Evolutionary conservation across 2,113 vertebrate genomes (phyloP).

Genomic region (Porphyrio hochstetteri): DNA sequence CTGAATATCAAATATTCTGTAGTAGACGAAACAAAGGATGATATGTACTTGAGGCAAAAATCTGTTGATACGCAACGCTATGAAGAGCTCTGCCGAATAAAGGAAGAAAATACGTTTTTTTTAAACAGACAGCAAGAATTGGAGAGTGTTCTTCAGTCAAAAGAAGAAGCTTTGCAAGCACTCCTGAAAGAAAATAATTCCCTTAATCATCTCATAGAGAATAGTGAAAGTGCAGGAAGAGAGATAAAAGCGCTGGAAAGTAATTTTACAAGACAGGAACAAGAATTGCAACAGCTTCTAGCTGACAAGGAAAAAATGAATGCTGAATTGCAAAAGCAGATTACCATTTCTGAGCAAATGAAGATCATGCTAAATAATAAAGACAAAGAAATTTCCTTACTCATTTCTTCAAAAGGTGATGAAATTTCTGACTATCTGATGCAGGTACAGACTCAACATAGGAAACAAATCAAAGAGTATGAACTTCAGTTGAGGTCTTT

Average conservation of each 20-base stretch:
- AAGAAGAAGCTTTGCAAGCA: conserved; percentile 66
- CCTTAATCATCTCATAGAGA: conserved; percentile 68
- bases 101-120: conserved; percentile 74
- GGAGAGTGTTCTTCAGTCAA: conserved; percentile 66
- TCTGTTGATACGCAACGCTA: conserved; percentile 71
- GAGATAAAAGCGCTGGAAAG: conserved; percentile 72
- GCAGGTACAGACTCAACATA: conserved; percentile 80
- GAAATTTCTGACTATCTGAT: conserved; percentile 83
- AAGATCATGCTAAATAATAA: conserved; percentile 83
- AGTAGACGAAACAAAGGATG: conserved; percentile 73
- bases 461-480: conserved; percentile 74
- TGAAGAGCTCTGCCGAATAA: conserved; percentile 76
- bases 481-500: conserved; percentile 74
- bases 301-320: conserved; percentile 69
- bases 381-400: conserved; percentile 84
- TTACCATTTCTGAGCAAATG: conserved; percentile 80
- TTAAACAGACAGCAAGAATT: conserved; percentile 68
- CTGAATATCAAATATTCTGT: conserved; percentile 65
- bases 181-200: conserved; percentile 73
- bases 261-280: conserved; percentile 66
- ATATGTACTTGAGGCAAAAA: conserved; percentile 63
- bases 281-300: conserved; percentile 71
- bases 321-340: conserved; percentile 81
- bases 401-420: conserved; percentile 82
- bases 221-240: conserved; percentile 60